Base-by-base conservation (phyloP, 2,888 invertebrate species). In the Pollenia amentaria region DNA sequence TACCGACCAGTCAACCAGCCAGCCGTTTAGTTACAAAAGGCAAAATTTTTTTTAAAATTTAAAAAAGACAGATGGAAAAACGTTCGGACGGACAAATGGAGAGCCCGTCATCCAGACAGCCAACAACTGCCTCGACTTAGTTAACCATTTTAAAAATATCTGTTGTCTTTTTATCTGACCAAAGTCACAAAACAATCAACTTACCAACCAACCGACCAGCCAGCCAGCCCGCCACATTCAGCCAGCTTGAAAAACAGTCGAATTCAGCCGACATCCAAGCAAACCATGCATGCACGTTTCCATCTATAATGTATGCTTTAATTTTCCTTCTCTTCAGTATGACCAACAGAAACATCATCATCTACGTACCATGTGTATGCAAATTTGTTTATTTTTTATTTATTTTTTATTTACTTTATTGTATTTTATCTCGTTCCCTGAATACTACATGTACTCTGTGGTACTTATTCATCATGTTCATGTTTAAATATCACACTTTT, bases 321-420 rank as follows among this genome's bases (percentile, higher is more conserved):
- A 46, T 44, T 62, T 42, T 57, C 67, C 57, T 14, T 70, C 38
- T 70, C 38, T 72, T 46, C 18, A 18, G 65, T 64, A 51, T 67
- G 51, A 44, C 38, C 64, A 67, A 12, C 29, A 44, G 10, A 21
- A 48, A 14, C 46, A 51, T 46, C 57, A 57, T 77, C 60, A 44
- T 42, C 67, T 67, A 57, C 44, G 51, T 65, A 72, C 64, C 73
- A 72, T 78, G 57, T 79, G 82, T 83, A 85, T 85, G 82, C 82
- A 78, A 82, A 80, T 87, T 75, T 82, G 57, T 82, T 82, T 67
- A 72, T 84, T 85, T 87, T 73, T 86, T 38, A 57, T 72, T 42
- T 73, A 67, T 48, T 65, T 53, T 81, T 69, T 62, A 77, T 69
- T 69, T 83, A 55, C 69, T 79, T 51, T 72, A 70, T 40, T 62